Conservation (phyloP, 2,113 vertebrate species). For the Raja brachyura region DNA sequence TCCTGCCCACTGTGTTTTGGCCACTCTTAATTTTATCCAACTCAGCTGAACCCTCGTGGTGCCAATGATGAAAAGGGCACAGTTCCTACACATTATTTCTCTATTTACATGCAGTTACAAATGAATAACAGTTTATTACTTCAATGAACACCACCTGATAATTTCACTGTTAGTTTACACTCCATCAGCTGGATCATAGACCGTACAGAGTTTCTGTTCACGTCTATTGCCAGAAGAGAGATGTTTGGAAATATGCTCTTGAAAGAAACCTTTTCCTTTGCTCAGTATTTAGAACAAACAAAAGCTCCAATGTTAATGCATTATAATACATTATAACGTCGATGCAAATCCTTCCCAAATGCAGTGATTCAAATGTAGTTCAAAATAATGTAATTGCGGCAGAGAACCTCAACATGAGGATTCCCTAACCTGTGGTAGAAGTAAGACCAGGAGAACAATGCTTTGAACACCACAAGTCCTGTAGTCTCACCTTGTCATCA, state of each 20-base stretch:
- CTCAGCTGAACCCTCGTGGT: background rate
- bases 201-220: background rate
- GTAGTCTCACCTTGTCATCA: background rate
- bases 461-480: background rate
- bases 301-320: background rate
- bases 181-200: background rate
- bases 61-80: background rate
- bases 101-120: background rate
- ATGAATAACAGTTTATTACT: background rate
- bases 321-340: background rate
- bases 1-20: too few species aligned
- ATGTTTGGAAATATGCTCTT: background rate
- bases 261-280: background rate
- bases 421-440: background rate
- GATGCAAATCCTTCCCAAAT: too few species aligned
- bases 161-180: background rate
- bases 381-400: slow-evolving; percentile 28
- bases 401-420: slow-evolving; percentile 4
- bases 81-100: background rate
- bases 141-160: background rate
- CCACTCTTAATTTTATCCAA: too few species aligned
- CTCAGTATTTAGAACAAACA: background rate
- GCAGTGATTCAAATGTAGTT: background rate
- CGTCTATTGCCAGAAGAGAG: background rate
- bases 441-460: background rate